phyloP scores from a whole-genome alignment of 2,113 vertebrate species.

The Probosciger aterrimus region DNA sequence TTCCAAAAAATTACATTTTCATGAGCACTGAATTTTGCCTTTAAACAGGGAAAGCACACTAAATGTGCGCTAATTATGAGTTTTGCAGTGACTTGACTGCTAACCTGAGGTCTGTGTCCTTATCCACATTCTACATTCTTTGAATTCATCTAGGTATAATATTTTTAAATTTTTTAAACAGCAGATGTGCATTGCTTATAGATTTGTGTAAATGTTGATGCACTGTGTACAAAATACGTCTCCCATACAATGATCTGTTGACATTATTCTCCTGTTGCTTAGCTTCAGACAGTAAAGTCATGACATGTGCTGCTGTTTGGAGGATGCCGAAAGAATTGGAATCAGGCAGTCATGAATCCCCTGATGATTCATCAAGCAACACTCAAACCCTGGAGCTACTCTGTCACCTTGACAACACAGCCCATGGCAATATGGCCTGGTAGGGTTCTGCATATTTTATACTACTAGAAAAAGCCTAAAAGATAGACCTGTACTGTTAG shows the following conservation, averaged over 20 bases:
- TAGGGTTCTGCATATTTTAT: slow-evolving; percentile 81
- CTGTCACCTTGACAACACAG: slow-evolving; percentile 92
- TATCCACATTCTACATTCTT: not conserved
- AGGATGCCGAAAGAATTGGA: slow-evolving; percentile 96
- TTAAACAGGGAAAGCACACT: not conserved
- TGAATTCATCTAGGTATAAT: slow-evolving; percentile 8
- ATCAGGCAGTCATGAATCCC: slow-evolving; percentile 92
- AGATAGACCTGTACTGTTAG: slow-evolving; percentile 13
- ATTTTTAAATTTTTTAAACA: slow-evolving; percentile 49
- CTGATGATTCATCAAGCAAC: slow-evolving; percentile 93
- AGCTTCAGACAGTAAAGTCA: slow-evolving; percentile 92
- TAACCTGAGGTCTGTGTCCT: not conserved
- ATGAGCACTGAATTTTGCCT: not conserved
- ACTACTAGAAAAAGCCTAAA: not conserved
- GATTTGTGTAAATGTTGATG: slow-evolving; percentile 25
- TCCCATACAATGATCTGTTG: slow-evolving; percentile 60
- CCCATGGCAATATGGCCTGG: slow-evolving; percentile 90
- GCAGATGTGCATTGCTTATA: slow-evolving; percentile 38
- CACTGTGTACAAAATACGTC: slow-evolving; percentile 8
- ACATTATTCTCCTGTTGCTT: slow-evolving; percentile 66
- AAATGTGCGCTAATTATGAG: not conserved
- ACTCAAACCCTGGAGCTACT: slow-evolving; percentile 95
- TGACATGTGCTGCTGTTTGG: slow-evolving; percentile 93
- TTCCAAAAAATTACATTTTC: not conserved
- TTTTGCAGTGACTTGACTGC: not conserved